Evolutionary conservation across 1,140 invertebrate species (phyloP), one percentile per base, ranked within the genome.

Genomic region (Pogonomyrmex californicus): DNA sequence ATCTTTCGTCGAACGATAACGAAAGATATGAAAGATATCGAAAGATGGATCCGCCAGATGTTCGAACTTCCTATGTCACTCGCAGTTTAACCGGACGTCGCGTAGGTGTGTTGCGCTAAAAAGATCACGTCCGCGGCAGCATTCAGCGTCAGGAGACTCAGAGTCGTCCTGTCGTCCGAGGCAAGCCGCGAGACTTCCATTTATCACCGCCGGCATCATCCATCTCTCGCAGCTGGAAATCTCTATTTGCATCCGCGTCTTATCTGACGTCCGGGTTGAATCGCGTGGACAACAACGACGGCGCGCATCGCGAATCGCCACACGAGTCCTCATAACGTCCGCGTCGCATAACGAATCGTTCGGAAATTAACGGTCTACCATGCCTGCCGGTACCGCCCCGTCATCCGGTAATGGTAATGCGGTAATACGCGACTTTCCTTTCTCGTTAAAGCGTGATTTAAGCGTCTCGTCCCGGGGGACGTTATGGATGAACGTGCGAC

Each of bases 191-290:
- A 23, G 23, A 65, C 44, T 56, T 41, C 44, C 89, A 93, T 93
- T 93, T 93, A 93, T 93, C 92, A 93, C 82, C 73, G 60, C 70
- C 33, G 70, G 54, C 92, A 91, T 93, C 92, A 92, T 91, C 92
- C 91, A 93, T 92, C 91, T 86, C 89, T 62, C 86, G 75, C 89
- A 89, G 91, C 91, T 92, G 89, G 93, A 93, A 93, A 93, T 93
- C 92, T 93, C 91, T 92, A 93, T 93, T 93, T 93, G 92, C 92
- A 93, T 93, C 90, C 91, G 88, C 75, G 85, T 86, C 90, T 92
- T 91, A 92, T 91, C 92, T 71, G 86, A 88, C 90, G 90, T 91
- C 0, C 91, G 90, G 87, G 51, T 82, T 60, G 88, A 79, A 83
- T 86, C 86, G 77, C 76, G 23, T 23, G 85, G 76, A 49, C 51